Evolutionary conservation across 2,888 invertebrate genomes (phyloP).

Genomic region (Pimpla rufipes): DNA sequence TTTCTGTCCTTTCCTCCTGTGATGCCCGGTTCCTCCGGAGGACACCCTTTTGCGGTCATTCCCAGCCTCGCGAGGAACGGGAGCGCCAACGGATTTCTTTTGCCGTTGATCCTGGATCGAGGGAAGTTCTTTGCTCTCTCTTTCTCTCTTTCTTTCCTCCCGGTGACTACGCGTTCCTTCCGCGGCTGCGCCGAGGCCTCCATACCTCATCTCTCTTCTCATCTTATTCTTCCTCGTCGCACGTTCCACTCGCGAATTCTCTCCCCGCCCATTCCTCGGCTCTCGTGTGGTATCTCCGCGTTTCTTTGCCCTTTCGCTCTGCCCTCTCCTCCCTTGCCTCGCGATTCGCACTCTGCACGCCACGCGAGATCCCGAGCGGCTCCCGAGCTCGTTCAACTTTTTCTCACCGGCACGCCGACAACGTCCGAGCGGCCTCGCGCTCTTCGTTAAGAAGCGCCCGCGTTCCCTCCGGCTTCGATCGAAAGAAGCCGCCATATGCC

Average conservation of each 20-base stretch:
- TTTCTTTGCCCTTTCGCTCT: constrained; percentile 60
- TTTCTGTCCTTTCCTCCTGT: constrained; percentile 43
- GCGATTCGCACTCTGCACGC: constrained; percentile 72
- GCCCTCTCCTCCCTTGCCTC: constrained; percentile 51
- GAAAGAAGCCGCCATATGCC: constrained; percentile 72
- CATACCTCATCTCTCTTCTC: constrained; percentile 63
- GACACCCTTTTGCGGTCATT: constrained; percentile 48
- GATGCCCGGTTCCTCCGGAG: constrained; percentile 45
- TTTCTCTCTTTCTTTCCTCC: too few relatives aligned
- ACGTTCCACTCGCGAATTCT: constrained; percentile 64
- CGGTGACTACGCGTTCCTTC: constrained; percentile 41
- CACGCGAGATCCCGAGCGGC: constrained; percentile 72
- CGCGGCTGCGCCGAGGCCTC: constrained; percentile 46
- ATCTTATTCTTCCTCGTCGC: constrained; percentile 58
- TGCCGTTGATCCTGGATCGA: constrained; percentile 47
- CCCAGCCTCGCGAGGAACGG: constrained; percentile 71
- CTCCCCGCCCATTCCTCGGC: constrained; percentile 67
- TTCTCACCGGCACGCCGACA: constrained; percentile 81
- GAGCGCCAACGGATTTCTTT: constrained; percentile 71
- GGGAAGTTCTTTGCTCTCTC: constrained; percentile 64
- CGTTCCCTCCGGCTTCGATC: constrained; percentile 64
- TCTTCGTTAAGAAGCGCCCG: constrained; percentile 67
- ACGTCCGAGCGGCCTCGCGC: constrained; percentile 73
- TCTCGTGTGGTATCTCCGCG: constrained; percentile 35
- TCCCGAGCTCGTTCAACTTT: constrained; percentile 83